Conservation (phyloP, 2,113 vertebrate genomes). For the Spea multiplicata region DNA sequence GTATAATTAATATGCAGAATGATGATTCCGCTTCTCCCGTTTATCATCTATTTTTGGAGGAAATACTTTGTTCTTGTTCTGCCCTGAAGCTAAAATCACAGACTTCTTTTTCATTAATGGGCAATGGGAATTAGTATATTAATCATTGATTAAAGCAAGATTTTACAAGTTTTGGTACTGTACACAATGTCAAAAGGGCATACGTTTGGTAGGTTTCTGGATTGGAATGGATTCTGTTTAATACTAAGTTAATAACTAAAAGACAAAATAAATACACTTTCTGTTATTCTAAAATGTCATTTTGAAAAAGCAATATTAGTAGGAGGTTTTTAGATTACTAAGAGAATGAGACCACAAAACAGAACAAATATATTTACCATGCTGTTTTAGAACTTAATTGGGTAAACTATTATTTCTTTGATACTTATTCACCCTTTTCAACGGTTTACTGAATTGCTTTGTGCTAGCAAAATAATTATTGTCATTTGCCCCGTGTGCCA, state of each 20-base stretch:
- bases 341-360: too few species aligned
- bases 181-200: conserved; percentile 9
- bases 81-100: conserved; percentile 12
- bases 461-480: too few species aligned
- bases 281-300: not conserved
- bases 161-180: conserved; percentile 7
- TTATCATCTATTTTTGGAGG: not conserved
- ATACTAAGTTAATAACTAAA: not conserved
- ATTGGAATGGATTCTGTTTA: conserved; percentile 31
- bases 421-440: too few species aligned
- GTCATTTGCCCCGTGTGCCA: too few species aligned
- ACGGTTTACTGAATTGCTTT: too few species aligned
- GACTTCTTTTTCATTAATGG: conserved; percentile 17
- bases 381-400: too few species aligned
- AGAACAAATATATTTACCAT: too few species aligned
- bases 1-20: too few species aligned
- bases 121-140: conserved; percentile 21
- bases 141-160: conserved; percentile 25
- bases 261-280: not conserved
- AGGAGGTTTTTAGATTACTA: too few species aligned
- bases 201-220: not conserved
- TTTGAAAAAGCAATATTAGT: not conserved
- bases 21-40: too few species aligned
- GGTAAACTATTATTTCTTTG: too few species aligned
- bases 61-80: conserved; percentile 32